Evolutionary conservation across 2,113 vertebrate species (phyloP).

Genomic region (Cranoglanis bouderius): DNA sequence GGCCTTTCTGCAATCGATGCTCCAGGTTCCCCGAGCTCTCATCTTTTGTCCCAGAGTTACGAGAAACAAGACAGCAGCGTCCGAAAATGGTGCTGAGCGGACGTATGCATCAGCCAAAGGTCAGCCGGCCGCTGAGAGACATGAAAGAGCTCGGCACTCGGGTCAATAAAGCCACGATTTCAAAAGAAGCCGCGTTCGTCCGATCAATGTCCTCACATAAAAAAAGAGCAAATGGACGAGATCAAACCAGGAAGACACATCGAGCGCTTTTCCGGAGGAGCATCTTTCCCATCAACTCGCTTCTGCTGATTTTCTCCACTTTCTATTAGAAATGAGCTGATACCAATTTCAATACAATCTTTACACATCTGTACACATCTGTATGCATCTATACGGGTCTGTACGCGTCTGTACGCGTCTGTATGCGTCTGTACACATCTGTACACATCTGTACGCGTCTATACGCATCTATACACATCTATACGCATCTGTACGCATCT

Average conservation of each 20-base stretch:
- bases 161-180: conserved; percentile 54
- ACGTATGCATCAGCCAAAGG: conserved; percentile 67
- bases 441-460: too few relatives aligned
- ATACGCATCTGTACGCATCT: too few relatives aligned
- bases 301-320: not conserved
- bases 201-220: conserved; percentile 71
- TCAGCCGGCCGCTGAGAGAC: conserved; percentile 71
- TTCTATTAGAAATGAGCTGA: not conserved
- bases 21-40: conserved; percentile 15
- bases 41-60: conserved; percentile 27
- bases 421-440: too few relatives aligned
- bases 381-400: too few relatives aligned
- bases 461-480: too few relatives aligned
- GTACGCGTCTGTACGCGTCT: too few relatives aligned
- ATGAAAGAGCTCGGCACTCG: conserved; percentile 67
- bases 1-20: conserved; percentile 38
- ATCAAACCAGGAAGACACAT: conserved; percentile 66
- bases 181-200: conserved; percentile 46
- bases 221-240: conserved; percentile 70
- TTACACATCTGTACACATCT: not conserved
- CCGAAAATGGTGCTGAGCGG: conserved; percentile 34
- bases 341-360: not conserved
- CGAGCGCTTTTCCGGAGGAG: conserved; percentile 43
- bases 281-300: conserved; percentile 11
- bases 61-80: conserved; percentile 41